Conservation (phyloP, 2,797 vertebrate species). For the Malacoctenus gilli region DNA sequence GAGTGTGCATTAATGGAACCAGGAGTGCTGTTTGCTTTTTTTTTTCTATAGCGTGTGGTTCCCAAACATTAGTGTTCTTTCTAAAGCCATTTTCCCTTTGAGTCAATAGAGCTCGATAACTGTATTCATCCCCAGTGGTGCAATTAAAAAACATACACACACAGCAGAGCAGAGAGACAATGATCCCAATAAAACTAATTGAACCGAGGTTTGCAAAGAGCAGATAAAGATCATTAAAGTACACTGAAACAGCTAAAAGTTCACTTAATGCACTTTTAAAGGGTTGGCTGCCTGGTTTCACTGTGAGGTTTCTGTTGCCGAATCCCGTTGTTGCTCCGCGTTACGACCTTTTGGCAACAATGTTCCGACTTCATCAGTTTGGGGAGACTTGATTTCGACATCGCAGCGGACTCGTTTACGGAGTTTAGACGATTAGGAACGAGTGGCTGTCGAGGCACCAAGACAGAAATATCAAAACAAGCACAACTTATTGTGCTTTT, state of each 20-base stretch:
- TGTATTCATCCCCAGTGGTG: slow-evolving; percentile 16
- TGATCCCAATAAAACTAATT: slow-evolving; percentile 14
- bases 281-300: no score
- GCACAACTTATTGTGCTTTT: no score
- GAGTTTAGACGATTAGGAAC: no score
- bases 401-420: no score
- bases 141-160: slow-evolving; percentile 17
- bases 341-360: no score
- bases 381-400: no score
- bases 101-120: slow-evolving; percentile 28
- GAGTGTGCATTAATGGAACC: slow-evolving; percentile 14
- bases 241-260: neutral
- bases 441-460: no score
- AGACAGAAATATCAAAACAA: no score
- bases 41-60: slow-evolving; percentile 17
- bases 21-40: slow-evolving; percentile 7
- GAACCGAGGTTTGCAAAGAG: neutral
- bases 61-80: slow-evolving; percentile 25
- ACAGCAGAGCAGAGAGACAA: neutral
- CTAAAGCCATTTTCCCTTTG: slow-evolving; percentile 16
- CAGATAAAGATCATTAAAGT: slow-evolving; percentile 8
- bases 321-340: no score
- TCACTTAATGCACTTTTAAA: no score
- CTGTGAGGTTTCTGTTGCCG: no score
- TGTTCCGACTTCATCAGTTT: no score